Conservation (phyloP, 2,797 vertebrate species). For the Podarcis lilfordi region DNA sequence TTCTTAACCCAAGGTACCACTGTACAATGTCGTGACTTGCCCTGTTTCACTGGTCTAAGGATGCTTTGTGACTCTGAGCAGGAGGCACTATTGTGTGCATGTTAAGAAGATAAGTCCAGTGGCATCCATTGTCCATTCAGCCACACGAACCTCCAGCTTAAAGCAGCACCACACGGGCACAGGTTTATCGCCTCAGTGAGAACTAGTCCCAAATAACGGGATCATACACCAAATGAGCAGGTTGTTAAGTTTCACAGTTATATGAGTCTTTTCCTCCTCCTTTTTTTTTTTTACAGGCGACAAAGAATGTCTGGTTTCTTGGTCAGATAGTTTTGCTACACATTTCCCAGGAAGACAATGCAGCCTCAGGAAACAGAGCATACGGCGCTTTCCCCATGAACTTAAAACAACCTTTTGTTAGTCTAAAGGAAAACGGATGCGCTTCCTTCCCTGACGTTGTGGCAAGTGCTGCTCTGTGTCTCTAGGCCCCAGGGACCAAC, state of each 20-base stretch:
- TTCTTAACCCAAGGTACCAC: no score
- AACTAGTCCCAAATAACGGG: background rate
- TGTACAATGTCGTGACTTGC: no score
- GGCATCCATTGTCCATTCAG: background rate
- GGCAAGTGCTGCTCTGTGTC: background rate
- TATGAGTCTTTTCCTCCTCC: background rate
- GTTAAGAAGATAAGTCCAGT: background rate
- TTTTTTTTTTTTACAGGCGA: background rate
- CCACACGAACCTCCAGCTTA: background rate
- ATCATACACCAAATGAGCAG: background rate
- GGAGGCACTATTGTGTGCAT: no score
- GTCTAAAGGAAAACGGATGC: slow-evolving; percentile 28
- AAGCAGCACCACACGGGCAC: background rate
- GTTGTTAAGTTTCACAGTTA: background rate
- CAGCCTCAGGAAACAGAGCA: slow-evolving; percentile 45
- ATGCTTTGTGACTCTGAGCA: no score
- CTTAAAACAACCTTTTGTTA: slow-evolving; percentile 45
- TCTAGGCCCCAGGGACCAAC: background rate
- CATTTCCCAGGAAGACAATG: slow-evolving; percentile 37
- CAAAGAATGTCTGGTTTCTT: slow-evolving; percentile 4
- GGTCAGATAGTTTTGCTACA: background rate
- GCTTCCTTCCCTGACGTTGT: slow-evolving; percentile 27
- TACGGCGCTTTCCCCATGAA: slow-evolving; percentile 35
- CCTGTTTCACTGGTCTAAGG: background rate
- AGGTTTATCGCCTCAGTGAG: background rate